Evolutionary conservation across 2,888 invertebrate species (phyloP), one percentile per base, ranked within the genome.

Genomic region (Selenia dentaria): DNA sequence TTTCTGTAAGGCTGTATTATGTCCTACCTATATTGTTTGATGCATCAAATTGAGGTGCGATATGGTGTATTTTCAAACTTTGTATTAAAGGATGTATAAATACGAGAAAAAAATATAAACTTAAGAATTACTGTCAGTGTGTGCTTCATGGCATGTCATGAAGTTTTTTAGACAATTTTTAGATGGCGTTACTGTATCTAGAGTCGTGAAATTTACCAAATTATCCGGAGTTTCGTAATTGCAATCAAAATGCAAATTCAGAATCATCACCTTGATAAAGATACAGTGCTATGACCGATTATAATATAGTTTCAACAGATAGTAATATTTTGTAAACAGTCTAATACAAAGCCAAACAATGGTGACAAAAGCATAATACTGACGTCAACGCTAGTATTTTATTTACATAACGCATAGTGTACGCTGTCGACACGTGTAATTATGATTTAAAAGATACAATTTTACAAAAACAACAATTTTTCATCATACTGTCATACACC

Each of bases 11-110:
- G 20, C 3, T 3, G 54, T 66, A 57, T 59, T 70, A 58, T 67
- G 68, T 67, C n/a, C n/a, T n/a, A n/a, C n/a, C n/a, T n/a, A n/a
- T n/a, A n/a, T 16, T 79, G 78, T 77, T 79, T 80, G 71, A 73
- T 82, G 82, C 74, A 81, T 75, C 70, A 67, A 56, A 61, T 32
- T 10, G 13, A 9, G 10, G 26, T 27, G 20, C 27, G 20, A 27
- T 6, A 9, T 20, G 2, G 2, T 13, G 10, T 9, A 4, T 18
- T 5, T 16, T 16, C 4, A 4, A n/a, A n/a, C n/a, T n/a, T n/a
- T n/a, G n/a, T n/a, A n/a, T n/a, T n/a, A n/a, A n/a, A n/a, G n/a
- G n/a, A n/a, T n/a, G n/a, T n/a, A n/a, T n/a, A n/a, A n/a, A n/a
- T n/a, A n/a, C n/a, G n/a, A n/a, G n/a, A n/a, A n/a, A n/a, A n/a